Conservation (phyloP, 2,113 vertebrate species). For the Tragelaphus imberbis region DNA sequence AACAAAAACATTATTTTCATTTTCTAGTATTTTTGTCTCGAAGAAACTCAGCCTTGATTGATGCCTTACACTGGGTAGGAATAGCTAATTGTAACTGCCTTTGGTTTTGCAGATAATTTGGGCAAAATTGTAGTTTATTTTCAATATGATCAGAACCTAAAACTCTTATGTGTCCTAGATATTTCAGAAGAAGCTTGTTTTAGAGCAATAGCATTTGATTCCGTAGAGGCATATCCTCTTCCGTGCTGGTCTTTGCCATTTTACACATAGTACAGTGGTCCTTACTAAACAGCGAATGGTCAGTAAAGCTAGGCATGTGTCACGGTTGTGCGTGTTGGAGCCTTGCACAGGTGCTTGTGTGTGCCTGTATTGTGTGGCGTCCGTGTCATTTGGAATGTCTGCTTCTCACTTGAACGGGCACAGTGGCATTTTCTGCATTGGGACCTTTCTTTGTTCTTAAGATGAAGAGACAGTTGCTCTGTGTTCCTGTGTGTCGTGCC, state of each 20-base stretch:
- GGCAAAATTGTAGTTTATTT: neutral
- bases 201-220: neutral
- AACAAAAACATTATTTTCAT: neutral
- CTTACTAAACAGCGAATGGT: neutral
- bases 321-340: neutral
- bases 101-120: conserved; percentile 11
- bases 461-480: neutral
- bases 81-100: neutral
- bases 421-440: neutral
- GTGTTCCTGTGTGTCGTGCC: accelerated
- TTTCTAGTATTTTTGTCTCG: neutral
- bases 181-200: neutral
- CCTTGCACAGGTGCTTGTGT: neutral
- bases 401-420: neutral
- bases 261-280: neutral
- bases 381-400: neutral
- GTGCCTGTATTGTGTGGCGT: neutral
- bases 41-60: neutral
- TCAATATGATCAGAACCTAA: neutral
- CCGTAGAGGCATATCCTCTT: accelerated
- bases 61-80: neutral
- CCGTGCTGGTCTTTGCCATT: neutral
- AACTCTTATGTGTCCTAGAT: neutral
- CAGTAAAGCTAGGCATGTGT: neutral
- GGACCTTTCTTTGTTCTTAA: neutral